Percentiles rank a stretch among this genome's conserved stretches.
Conservation (phyloP, 2,888 invertebrate species). For the Tachystola acroxantha region DNA sequence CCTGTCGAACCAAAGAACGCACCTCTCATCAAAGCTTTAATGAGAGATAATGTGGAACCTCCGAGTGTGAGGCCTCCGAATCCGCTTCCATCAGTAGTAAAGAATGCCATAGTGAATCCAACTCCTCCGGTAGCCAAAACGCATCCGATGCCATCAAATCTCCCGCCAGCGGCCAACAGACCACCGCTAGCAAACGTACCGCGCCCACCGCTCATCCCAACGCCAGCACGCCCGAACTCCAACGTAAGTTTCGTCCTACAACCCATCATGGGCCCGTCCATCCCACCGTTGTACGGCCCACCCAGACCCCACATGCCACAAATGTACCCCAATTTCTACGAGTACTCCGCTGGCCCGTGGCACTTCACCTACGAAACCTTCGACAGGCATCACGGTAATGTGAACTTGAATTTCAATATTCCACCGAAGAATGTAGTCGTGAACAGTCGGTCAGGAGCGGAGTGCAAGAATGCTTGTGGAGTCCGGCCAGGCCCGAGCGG, state of each 20-base stretch:
- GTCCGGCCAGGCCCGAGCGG: slow-evolving; percentile 17
- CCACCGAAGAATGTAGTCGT: slow-evolving; percentile 64
- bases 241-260: slow-evolving; percentile 48
- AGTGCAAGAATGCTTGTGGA: slow-evolving; percentile 44
- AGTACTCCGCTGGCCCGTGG: slow-evolving; percentile 60
- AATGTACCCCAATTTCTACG: slow-evolving; percentile 57
- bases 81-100: slow-evolving; percentile 16
- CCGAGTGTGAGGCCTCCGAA: slow-evolving; percentile 27
- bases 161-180: slow-evolving; percentile 1
- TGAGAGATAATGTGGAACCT: no score
- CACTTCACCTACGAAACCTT: slow-evolving; percentile 62
- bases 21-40: slow-evolving; percentile 16
- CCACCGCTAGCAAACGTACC: slow-evolving; percentile 9
- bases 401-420: slow-evolving; percentile 61
- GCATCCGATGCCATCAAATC: slow-evolving; percentile 31
- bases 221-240: slow-evolving; percentile 19
- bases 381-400: slow-evolving; percentile 52
- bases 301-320: slow-evolving; percentile 27
- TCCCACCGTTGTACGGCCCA: slow-evolving; percentile 18
- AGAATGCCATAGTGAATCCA: slow-evolving; percentile 21
- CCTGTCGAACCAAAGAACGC: slow-evolving; percentile 34
- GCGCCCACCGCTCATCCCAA: slow-evolving; percentile 18
- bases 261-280: slow-evolving; percentile 34
- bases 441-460: slow-evolving; percentile 44
- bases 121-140: slow-evolving; percentile 36